Evolutionary conservation across 2,888 invertebrate species (phyloP), one percentile per base, ranked within the genome.

Genomic region (Nemoura dubitans): DNA sequence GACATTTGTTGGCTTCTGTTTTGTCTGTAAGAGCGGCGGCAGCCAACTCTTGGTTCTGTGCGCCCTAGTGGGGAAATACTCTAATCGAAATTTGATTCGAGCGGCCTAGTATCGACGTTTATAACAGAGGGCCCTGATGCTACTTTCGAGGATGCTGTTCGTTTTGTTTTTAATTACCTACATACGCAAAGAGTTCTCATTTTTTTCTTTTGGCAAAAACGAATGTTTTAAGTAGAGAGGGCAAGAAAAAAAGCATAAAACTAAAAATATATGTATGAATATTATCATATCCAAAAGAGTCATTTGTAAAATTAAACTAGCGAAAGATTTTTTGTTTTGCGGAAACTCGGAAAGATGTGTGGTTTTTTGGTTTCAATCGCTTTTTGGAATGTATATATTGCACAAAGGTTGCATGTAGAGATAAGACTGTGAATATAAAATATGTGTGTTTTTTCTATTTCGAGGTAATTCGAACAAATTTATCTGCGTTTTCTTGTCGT

Each of bases 181-280:
- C 36, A 3, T 43, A 76, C 14, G 84, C 84, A 84, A 76, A 28
- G 42, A 25, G 36, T 10, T 36, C 36, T 28, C 14, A 7, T 78
- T 78, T 78, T 27, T 27, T 28, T 28, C 21, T 84, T 27, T 76
- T 27, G 84, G 84, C 84, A 76, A 27, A 59, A 84, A 84, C 76
- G 84, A 84, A 84, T 84, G 84, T 84, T 84, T 84, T 76, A 84
- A 84, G 84, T 84, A 84, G 26, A n/a, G n/a, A 43, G 84, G 84
- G 76, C 10, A 83, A 26, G 26, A 43, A 42, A 83, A 81, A 30
- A 84, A 84, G 84, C 84, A 84, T 76, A 84, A 84, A 84, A 76
- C 30, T 28, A 81, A 59, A 59, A 59, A 59, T 59, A 59, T 59
- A 59, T n/a, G n/a, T 59, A 59, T 59, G 3, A 59, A 59, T 59